Conservation (phyloP, 2,113 vertebrate genomes). For the Aptenodytes patagonicus region DNA sequence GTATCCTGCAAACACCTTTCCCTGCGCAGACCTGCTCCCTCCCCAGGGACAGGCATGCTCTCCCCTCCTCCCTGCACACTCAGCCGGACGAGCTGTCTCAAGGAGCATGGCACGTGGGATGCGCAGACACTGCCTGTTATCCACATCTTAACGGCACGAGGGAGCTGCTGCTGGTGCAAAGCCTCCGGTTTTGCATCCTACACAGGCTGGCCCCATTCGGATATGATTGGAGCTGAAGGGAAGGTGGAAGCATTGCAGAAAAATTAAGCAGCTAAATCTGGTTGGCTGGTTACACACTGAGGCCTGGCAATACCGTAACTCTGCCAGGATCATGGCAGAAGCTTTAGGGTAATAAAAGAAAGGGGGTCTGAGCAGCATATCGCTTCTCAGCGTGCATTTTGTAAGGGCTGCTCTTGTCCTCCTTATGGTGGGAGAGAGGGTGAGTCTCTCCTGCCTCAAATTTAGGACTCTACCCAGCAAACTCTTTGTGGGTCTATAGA, state of each 20-base stretch:
- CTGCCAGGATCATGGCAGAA: background rate
- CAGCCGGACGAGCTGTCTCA: fast-evolving
- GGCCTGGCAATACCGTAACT: fast-evolving
- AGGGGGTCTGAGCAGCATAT: background rate
- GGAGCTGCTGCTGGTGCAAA: background rate
- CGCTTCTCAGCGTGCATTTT: fast-evolving
- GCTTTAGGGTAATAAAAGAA: background rate
- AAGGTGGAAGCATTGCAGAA: background rate
- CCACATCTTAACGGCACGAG: fast-evolving
- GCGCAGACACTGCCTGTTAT: background rate
- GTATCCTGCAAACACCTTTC: background rate
- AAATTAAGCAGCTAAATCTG: background rate
- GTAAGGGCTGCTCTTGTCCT: background rate
- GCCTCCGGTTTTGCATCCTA: background rate
- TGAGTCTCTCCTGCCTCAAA: background rate
- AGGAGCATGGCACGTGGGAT: background rate
- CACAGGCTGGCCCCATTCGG: background rate
- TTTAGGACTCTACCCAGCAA: background rate
- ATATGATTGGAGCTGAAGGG: background rate
- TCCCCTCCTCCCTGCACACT: background rate
- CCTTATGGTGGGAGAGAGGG: background rate
- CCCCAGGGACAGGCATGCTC: no score
- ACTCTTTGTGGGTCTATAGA: background rate
- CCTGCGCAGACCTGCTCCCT: background rate
- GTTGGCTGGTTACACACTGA: background rate